phyloP scores from a whole-genome alignment of 53 echinoderm and acorn worm genomes.

The Paracentrotus lividus region DNA sequence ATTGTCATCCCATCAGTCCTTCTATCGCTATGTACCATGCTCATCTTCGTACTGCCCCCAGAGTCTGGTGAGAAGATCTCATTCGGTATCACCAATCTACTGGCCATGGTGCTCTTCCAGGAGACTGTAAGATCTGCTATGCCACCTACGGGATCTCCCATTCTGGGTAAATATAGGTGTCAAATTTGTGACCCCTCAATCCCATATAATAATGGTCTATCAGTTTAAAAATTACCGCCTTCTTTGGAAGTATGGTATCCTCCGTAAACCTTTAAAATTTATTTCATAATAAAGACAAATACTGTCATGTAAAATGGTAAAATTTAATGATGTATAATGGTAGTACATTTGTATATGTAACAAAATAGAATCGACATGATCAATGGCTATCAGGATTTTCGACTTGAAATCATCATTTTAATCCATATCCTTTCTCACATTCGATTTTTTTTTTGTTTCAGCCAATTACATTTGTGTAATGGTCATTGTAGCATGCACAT shows the following conservation, averaged over 20 bases:
- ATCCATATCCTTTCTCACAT: not conserved
- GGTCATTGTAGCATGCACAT: slow-evolving; percentile 54
- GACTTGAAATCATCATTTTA: not conserved
- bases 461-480: slow-evolving; percentile 35
- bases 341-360: too few relatives aligned
- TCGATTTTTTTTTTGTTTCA: not conserved
- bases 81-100: slow-evolving; percentile 78
- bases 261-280: too few relatives aligned
- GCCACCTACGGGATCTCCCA: slow-evolving; percentile 77
- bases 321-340: too few relatives aligned
- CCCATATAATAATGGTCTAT: too few relatives aligned
- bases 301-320: too few relatives aligned
- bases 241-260: too few relatives aligned
- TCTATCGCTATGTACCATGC: slow-evolving; percentile 65
- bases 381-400: not conserved
- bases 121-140: slow-evolving; percentile 74
- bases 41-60: slow-evolving; percentile 76
- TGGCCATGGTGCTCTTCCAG: slow-evolving; percentile 81
- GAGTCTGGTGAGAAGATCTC: slow-evolving; percentile 89
- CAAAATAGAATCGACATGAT: too few relatives aligned
- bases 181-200: too few relatives aligned
- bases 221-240: too few relatives aligned
- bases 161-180: slow-evolving; percentile 72
- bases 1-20: slow-evolving; percentile 77
- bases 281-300: too few relatives aligned